Evolutionary conservation across 2,888 invertebrate species (phyloP).

Genomic region (Osedax frankpressi): DNA sequence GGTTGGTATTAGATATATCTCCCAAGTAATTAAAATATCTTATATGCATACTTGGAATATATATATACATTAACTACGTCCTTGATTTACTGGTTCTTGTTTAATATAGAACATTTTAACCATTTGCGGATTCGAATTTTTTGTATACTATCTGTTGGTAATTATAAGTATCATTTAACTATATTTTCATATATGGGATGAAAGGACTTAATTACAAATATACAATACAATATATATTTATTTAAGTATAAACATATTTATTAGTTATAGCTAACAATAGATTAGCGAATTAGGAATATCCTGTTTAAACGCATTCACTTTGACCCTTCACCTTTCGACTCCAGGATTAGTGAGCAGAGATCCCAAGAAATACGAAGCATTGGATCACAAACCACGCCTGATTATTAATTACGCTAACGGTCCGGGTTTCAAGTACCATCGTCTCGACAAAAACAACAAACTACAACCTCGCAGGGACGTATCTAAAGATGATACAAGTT

Average conservation of each 20-base stretch:
- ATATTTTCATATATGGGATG: too few relatives aligned
- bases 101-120: too few relatives aligned
- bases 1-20: constrained; percentile 29
- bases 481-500: background rate
- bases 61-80: background rate
- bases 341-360: background rate
- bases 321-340: background rate
- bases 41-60: background rate
- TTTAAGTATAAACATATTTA: background rate
- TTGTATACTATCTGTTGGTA: too few relatives aligned
- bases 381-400: constrained; percentile 33
- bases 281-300: background rate
- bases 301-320: background rate
- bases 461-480: background rate
- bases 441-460: background rate
- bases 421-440: constrained; percentile 24
- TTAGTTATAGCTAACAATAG: background rate
- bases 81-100: too few relatives aligned
- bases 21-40: background rate
- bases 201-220: too few relatives aligned
- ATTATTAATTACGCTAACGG: constrained; percentile 39
- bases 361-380: background rate
- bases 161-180: too few relatives aligned
- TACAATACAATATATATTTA: background rate
- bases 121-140: too few relatives aligned